Conservation (phyloP, 2,888 invertebrate genomes). For the Cyrtodaria siliqua region DNA sequence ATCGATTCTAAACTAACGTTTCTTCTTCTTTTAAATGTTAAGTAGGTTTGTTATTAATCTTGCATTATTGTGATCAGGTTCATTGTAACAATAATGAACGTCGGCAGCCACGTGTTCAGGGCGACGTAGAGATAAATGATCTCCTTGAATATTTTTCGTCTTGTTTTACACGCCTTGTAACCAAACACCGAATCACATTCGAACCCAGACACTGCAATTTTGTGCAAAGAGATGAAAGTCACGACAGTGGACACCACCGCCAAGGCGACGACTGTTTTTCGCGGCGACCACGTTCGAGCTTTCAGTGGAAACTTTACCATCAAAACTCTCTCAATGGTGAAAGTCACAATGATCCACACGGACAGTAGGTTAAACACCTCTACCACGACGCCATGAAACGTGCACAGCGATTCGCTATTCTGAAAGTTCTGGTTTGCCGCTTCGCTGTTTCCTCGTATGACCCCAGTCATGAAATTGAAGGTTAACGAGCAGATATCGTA, state of each 20-base stretch:
- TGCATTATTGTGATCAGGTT: constrained; percentile 65
- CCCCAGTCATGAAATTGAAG: constrained; percentile 76
- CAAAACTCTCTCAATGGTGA: constrained; percentile 73
- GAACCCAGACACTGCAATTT: constrained; percentile 76
- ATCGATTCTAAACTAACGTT: too few relatives aligned
- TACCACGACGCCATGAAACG: constrained; percentile 74
- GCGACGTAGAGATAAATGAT: constrained; percentile 76
- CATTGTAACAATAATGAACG: constrained; percentile 64
- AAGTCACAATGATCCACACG: constrained; percentile 72
- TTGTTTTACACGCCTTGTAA: constrained; percentile 75
- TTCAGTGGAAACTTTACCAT: constrained; percentile 74
- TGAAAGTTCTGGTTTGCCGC: constrained; percentile 69
- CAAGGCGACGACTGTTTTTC: constrained; percentile 60
- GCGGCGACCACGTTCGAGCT: constrained; percentile 65
- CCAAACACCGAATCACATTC: constrained; percentile 77
- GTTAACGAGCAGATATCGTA: constrained; percentile 69
- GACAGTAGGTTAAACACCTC: constrained; percentile 76
- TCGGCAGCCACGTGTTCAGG: constrained; percentile 76
- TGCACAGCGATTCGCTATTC: constrained; percentile 67
- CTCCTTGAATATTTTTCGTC: constrained; percentile 67
- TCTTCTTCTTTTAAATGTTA: too few relatives aligned
- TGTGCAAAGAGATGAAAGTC: constrained; percentile 69
- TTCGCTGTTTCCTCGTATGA: constrained; percentile 69
- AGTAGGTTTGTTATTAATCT: too few relatives aligned
- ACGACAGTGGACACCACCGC: constrained; percentile 59